Conservation (phyloP, 2,797 vertebrate species). For the Propithecus deckenii region DNA sequence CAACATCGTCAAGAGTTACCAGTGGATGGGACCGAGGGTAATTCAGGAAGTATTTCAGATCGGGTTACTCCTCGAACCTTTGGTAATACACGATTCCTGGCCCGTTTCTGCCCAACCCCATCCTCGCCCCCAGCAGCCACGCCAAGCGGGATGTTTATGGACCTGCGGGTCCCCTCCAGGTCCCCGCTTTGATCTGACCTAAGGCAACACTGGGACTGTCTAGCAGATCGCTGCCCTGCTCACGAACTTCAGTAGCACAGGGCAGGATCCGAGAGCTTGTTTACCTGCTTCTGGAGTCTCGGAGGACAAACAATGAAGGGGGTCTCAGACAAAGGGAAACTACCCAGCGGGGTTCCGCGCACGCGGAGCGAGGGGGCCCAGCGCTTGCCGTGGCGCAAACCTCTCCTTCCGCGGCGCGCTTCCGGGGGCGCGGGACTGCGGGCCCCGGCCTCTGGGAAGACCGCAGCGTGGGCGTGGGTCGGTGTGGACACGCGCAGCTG, state of each 20-base stretch:
- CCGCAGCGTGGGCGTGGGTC: too few species aligned
- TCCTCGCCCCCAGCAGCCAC: neutral
- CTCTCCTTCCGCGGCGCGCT: neutral
- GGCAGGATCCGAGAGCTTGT: constrained; percentile 37
- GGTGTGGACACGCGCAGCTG: neutral
- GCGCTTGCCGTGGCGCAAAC: neutral
- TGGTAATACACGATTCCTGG: neutral
- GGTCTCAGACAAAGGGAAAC: constrained; percentile 28
- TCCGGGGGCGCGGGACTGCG: neutral
- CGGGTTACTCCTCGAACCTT: neutral
- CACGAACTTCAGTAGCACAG: neutral
- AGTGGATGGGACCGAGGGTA: neutral
- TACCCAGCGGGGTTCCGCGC: neutral
- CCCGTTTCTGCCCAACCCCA: neutral
- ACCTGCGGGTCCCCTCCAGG: neutral
- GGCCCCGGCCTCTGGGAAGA: fast-evolving
- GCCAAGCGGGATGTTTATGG: constrained; percentile 18
- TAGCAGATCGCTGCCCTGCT: constrained; percentile 55
- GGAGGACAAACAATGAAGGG: neutral
- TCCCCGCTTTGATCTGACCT: constrained; percentile 60
- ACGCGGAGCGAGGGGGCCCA: neutral
- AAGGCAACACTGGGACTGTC: neutral
- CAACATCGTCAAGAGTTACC: neutral
- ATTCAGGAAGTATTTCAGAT: neutral
- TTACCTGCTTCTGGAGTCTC: constrained; percentile 42